A percentile compares a stretch with the other conserved stretches of the same genome.
Conservation (phyloP, 2,888 invertebrate genomes). For the Adelognathus sp. region DNA sequence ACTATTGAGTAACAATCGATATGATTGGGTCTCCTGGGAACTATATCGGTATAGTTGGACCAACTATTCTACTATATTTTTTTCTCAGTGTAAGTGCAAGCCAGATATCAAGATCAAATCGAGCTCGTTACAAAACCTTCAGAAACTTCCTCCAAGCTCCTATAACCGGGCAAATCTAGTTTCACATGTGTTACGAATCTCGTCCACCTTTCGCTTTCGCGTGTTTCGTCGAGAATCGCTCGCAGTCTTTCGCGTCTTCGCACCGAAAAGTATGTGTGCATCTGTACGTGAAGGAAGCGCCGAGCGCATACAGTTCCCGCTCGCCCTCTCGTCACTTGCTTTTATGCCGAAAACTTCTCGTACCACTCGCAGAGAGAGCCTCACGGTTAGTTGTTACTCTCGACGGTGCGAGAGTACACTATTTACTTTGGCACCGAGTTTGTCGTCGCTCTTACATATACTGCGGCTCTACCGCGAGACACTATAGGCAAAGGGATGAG, state of each 20-base stretch:
- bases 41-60: too few relatives aligned
- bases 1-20: too few relatives aligned
- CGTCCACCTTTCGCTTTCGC: background rate
- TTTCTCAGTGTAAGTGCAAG: too few relatives aligned
- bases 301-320: background rate
- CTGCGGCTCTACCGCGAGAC: background rate
- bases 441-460: constrained; percentile 8
- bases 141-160: constrained; percentile 58
- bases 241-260: background rate
- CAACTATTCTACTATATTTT: too few relatives aligned
- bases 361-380: background rate
- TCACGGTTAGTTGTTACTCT: constrained; percentile 31
- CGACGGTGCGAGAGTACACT: constrained; percentile 23
- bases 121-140: constrained; percentile 64
- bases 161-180: background rate
- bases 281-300: background rate
- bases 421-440: constrained; percentile 47
- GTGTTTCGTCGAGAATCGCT: background rate
- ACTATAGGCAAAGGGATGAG: constrained; percentile 1
- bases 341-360: constrained; percentile 42
- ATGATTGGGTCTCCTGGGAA: too few relatives aligned
- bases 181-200: constrained; percentile 41
- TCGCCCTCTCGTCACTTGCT: background rate
- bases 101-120: background rate
- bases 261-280: background rate